Conservation (phyloP, 2,888 invertebrate genomes). For the Zaprionus obscuricornis region DNA sequence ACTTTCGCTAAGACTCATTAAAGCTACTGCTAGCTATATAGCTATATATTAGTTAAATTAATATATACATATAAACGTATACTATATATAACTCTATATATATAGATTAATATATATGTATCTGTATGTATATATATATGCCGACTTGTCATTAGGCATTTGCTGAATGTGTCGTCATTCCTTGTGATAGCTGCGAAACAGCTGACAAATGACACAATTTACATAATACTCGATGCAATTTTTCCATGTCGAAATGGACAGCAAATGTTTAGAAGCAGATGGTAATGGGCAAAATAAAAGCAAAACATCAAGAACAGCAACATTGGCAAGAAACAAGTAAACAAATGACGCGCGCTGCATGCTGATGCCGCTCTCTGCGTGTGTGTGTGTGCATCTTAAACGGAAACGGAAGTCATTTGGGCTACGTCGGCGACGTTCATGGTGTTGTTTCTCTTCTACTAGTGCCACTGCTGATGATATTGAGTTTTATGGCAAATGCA, state of each 20-base stretch:
- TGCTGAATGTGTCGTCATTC: conserved; percentile 15
- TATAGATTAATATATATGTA: not conserved
- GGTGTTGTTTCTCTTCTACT: conserved; percentile 42
- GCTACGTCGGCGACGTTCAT: conserved; percentile 59
- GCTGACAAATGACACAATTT: conserved; percentile 81
- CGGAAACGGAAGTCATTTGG: conserved; percentile 79
- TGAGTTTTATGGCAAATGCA: conserved; percentile 70
- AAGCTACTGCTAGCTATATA: too few relatives aligned
- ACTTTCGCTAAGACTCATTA: conserved; percentile 67
- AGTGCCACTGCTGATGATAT: conserved; percentile 38
- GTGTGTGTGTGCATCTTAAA: conserved; percentile 58
- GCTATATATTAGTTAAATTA: too few relatives aligned
- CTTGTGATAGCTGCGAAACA: conserved; percentile 47
- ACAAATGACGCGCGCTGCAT: conserved; percentile 69
- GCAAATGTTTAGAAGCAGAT: conserved; percentile 71
- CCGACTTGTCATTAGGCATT: conserved; percentile 64
- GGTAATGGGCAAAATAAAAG: conserved; percentile 51
- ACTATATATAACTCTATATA: not conserved
- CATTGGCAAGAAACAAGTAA: conserved; percentile 35
- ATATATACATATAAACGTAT: conserved; percentile 4
- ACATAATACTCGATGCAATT: conserved; percentile 78
- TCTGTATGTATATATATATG: conserved; percentile 27
- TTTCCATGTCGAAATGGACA: conserved; percentile 71
- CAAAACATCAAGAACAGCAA: not conserved
- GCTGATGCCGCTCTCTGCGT: conserved; percentile 38